Evolutionary conservation across 2,797 vertebrate genomes (phyloP), one percentile per base, ranked within the genome.

Genomic region (Fistularia tabacaria): DNA sequence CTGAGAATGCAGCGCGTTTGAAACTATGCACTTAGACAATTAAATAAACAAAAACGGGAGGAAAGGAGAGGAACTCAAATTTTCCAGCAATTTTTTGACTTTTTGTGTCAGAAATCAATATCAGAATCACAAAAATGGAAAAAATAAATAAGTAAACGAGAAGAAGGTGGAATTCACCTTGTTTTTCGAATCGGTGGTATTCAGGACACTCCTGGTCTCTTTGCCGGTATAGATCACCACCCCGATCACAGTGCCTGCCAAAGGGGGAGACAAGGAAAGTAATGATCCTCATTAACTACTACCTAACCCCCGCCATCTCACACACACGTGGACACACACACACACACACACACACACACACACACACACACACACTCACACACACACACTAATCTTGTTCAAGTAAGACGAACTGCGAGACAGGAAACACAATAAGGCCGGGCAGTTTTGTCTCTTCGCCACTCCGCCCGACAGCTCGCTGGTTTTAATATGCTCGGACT

Each of bases 191-290:
- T 90, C 92, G 61, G 97, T 98, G 0, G 97, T 99, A 87, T 98
- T 99, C 88, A 98, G 91, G 43, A 98, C 95, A 46, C 95, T 98
- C 64, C 96, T 91, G 72, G 95, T 99, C 88, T 99, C 96, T 79
- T 97, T 98, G 74, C 97, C 97, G 1, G 96, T 98, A 83, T 99
- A 99, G 89, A 98, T 94, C 85, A 98, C 96, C 84, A 98, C 94
- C 74, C 97, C 96, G 75, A 98, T 96, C 82, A 99, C 94, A 15
- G 95, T 97, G 81, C 97, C 97, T 99, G 90, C 72, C 90, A 81
- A 79, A 66, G 49, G 77, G 39, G 84, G 64, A 82, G 68, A 82
- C 71, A 77, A 86, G 80, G 61, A 69, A 71, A 82, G 73, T 79
- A 68, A 86, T 79, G 78, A 64, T 70, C 74, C 78, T 84, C 81